Evolutionary conservation across 2,797 vertebrate species (phyloP).

Genomic region (Notolepis coatsorum): DNA sequence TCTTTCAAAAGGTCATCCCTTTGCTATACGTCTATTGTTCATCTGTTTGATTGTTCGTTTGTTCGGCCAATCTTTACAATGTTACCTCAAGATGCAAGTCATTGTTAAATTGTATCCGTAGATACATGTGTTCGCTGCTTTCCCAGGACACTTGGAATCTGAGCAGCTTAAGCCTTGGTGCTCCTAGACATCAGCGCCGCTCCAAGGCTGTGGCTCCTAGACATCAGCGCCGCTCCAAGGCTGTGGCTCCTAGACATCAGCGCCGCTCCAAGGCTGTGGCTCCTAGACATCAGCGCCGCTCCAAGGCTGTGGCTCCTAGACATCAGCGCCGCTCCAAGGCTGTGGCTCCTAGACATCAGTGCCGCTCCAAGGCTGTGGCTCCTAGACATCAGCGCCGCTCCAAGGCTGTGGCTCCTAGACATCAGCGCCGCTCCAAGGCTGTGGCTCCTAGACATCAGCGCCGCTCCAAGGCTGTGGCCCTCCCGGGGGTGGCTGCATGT

Average conservation of each 20-base stretch:
- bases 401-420: not conserved
- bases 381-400: not conserved
- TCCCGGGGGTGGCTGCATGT: slow-evolving; percentile 4
- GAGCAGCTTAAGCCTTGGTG: too few species aligned
- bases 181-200: not conserved
- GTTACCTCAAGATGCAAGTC: slow-evolving; percentile 6
- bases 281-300: too few species aligned
- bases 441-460: not conserved
- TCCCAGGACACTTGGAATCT: not conserved
- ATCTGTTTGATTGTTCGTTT: slow-evolving; percentile 6
- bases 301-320: too few species aligned
- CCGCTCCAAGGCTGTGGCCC: not conserved
- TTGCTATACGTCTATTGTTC: not conserved
- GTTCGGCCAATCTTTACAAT: not conserved
- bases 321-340: not conserved
- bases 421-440: slow-evolving; percentile 1
- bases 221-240: too few species aligned
- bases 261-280: not conserved
- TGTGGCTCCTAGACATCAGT: too few species aligned
- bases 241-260: not conserved
- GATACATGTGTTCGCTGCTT: not conserved
- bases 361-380: too few species aligned
- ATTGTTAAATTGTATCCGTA: not conserved
- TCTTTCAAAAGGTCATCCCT: not conserved
- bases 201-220: slow-evolving; percentile 3